A percentile compares a stretch with the other conserved stretches of the same genome.
These are phyloP conservation scores for Scomberomorus guttatus DNA, from an alignment of 2,797 vertebrate genomes.

Conservation along the genomic window DNA sequence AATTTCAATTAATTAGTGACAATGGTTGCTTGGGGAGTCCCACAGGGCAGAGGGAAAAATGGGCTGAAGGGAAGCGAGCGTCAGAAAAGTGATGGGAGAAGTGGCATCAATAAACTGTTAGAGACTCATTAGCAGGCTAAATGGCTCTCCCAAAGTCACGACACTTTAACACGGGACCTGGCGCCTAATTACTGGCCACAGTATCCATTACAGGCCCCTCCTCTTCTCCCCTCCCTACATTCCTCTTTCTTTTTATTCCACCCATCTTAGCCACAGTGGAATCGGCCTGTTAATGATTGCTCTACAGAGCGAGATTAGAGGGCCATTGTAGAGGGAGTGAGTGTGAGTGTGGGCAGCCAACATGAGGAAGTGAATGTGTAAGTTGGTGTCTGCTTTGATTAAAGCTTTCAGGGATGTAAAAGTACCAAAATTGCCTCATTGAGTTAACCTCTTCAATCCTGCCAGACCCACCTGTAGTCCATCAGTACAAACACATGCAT, in stretches of 20 bases:
- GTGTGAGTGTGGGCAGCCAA: conserved; percentile 54
- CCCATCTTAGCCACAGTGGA: conserved; percentile 80
- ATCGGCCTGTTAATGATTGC: conserved; percentile 82
- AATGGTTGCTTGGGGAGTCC: conserved; percentile 88
- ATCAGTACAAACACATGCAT: conserved; percentile 11
- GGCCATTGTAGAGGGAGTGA: conserved; percentile 56
- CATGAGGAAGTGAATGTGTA: conserved; percentile 52
- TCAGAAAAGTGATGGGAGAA: conserved; percentile 86
- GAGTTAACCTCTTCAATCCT: conserved; percentile 48
- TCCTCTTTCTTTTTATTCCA: conserved; percentile 73
- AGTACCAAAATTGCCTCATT: conserved; percentile 33
- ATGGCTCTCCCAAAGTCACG: conserved; percentile 88
- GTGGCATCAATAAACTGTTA: conserved; percentile 89
- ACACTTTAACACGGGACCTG: conserved; percentile 87
- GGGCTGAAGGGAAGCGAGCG: conserved; percentile 82
- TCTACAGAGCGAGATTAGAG: conserved; percentile 78
- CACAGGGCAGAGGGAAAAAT: conserved; percentile 83
- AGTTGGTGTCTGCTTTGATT: conserved; percentile 58
- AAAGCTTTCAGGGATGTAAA: conserved; percentile 57
- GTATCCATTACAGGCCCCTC: conserved; percentile 84
- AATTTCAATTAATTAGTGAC: conserved; percentile 91
- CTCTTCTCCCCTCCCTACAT: conserved; percentile 59
- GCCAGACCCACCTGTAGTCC: conserved; percentile 37
- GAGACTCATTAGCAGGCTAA: conserved; percentile 89
- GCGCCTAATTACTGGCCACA: conserved; percentile 88